Evolutionary conservation across 2,113 vertebrate species (phyloP), one percentile per base, ranked within the genome.

Genomic region (Passer montanus): DNA sequence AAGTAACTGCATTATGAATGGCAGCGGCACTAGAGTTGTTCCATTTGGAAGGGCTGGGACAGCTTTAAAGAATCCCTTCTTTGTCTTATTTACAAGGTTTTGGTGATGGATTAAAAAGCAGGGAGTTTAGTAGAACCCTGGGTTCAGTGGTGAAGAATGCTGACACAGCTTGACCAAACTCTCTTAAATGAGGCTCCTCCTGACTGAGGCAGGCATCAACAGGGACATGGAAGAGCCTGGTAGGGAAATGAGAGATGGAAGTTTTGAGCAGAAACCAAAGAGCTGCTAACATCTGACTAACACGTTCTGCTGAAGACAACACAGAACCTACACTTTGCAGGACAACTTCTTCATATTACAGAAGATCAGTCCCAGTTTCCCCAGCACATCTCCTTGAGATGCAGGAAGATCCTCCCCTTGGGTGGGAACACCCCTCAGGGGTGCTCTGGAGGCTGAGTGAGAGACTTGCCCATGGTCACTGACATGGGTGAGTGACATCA

Each of bases 141-240:
- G 6, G 23, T 9, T 50, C 39, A 27, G 37, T 28, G 44, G 23
- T 50, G 22, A 58, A 64, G 59, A 35, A 58, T 44, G 43, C 67
- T 33, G 59, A 58, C 31, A 35, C 43, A 37, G 26, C 35, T 33
- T 22, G 67, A 50, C 15, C 27, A 50, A 74, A 50, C 15, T 27
- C 14, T 30, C 26, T 13, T 31, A 27, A 80, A 73, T 44, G 13
- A 33, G 26, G 59, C 13, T 37, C 22, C 53, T 52, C 37, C 37
- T 0, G 0, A 4, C 15, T 30, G 33, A 67, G 33, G 23, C 24
- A 27, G 24, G 35, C 50, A 50, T 10, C 35, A 58, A 4, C 7
- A 19, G 43, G 37, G 12, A 44, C 2, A 3, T 33, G 50, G 11
- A 58, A 58, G 10, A 66, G 10, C 22, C 31, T 28, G 19, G 7